phyloP scores from a whole-genome alignment of 2,888 invertebrate species.

The Linhomoeus sp. region DNA sequence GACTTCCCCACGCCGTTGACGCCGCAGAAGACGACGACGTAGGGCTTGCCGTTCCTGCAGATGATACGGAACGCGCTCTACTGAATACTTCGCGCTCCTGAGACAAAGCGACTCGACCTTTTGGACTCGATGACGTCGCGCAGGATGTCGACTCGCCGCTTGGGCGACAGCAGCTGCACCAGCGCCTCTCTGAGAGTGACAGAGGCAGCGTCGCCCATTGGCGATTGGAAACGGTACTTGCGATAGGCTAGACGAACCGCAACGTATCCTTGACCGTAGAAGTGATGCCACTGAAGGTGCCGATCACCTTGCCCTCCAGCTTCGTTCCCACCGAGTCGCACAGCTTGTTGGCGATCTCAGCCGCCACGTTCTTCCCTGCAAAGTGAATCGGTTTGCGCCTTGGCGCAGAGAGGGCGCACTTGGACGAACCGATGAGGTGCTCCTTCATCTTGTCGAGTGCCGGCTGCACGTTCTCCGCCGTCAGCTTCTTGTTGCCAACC shows the following conservation, averaged over 20 bases:
- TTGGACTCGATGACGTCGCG: constrained; percentile 82
- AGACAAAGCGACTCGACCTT: constrained; percentile 27
- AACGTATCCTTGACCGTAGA: constrained; percentile 48
- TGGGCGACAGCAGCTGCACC: constrained; percentile 79
- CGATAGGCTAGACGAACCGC: too few species aligned
- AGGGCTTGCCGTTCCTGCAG: constrained; percentile 51
- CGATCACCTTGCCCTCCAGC: constrained; percentile 65
- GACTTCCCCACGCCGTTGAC: constrained; percentile 98
- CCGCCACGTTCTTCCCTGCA: constrained; percentile 75
- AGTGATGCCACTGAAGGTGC: constrained; percentile 78
- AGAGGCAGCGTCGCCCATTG: too few species aligned
- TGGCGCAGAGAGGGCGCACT: constrained; percentile 9
- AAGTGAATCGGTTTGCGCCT: constrained; percentile 5
- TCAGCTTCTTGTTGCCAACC: constrained; percentile 51
- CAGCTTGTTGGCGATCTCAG: constrained; percentile 77
- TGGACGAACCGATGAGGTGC: constrained; percentile 50
- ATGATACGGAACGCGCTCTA: too few species aligned
- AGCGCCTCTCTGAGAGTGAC: constrained; percentile 49
- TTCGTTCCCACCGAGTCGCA: constrained; percentile 77
- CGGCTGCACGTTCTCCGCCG: constrained; percentile 56
- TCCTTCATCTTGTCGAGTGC: constrained; percentile 80
- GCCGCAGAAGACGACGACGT: constrained; percentile 88
- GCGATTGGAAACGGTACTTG: too few species aligned
- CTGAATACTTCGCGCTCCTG: too few species aligned
- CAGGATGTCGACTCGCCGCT: constrained; percentile 79